Base-by-base conservation (phyloP, 2,888 invertebrate genomes). In the Heliconius ethilla region DNA sequence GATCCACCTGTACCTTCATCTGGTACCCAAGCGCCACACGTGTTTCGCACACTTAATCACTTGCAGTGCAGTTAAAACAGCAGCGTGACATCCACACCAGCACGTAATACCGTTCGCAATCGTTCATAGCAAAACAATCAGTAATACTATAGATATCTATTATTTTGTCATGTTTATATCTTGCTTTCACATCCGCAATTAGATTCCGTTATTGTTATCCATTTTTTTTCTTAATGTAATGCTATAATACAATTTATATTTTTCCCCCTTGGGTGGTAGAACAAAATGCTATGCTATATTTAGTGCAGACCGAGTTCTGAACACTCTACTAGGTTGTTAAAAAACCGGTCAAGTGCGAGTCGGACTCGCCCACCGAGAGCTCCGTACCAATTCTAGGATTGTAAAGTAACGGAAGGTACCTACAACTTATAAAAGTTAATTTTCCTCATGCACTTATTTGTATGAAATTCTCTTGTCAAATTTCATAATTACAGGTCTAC, bases 131-230 rank as follows among this genome's bases (percentile, higher is more conserved):
- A 66, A 78, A 81, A 79, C 81, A 81, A 81, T 81, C 81, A 79
- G 75, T 78, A 79, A 77, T 75, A 77, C 70, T 76, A 77, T 72
- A 66, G 7, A 78, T 79, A 81, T 79, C 78, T 79, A 81, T 80
- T 73, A 82, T 82, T 81, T 82, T 79, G 79, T 75, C 78, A 81
- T 79, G 81, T 79, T 82, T 79, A 78, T 82, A 77, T 79, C 76
- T 82, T 75, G 82, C 85, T 85, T 85, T 85, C 84, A 85, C 84
- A 83, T 84, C 85, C 83, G 84, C 81, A 80, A 81, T 79, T 75
- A 81, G 75, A 82, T 84, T 79, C 84, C 83, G 83, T 83, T 83
- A 83, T 82, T 51, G 18, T 18, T 51, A 51, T 22, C 51, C 18
- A 7, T 81, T 81, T 84, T 82, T 66, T 59, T 59, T 9, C 37